Evolutionary conservation across 2,797 vertebrate species (phyloP).

Genomic region (Oreortyx pictus): DNA sequence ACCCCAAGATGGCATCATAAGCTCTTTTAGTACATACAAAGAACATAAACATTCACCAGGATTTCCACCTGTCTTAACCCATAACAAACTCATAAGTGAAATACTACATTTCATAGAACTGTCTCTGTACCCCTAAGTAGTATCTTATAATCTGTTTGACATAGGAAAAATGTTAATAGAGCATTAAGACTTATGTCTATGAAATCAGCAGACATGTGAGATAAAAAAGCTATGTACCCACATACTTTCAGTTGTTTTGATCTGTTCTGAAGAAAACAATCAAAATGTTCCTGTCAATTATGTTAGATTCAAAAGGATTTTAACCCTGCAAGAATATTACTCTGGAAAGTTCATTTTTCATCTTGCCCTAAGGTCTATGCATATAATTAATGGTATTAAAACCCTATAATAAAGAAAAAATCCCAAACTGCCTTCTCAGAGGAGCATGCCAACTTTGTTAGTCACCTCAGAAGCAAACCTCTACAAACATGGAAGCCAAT

Average conservation of each 20-base stretch:
- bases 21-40: neutral
- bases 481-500: neutral
- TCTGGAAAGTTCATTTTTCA: neutral
- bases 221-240: neutral
- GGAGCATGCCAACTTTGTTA: neutral
- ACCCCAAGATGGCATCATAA: neutral
- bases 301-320: neutral
- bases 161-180: neutral
- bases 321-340: neutral
- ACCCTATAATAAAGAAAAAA: neutral
- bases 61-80: neutral
- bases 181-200: neutral
- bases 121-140: neutral
- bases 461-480: neutral
- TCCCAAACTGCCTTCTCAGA: neutral
- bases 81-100: neutral
- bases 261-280: neutral
- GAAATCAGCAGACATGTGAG: neutral
- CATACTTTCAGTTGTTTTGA: neutral
- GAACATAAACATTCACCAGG: neutral
- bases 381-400: neutral
- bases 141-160: neutral
- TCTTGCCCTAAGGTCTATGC: neutral
- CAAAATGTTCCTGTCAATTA: neutral
- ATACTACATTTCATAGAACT: neutral